Percentiles rank a stretch among this genome's conserved stretches.
phyloP scores from a whole-genome alignment of 2,797 vertebrate species.

The Lophotriccus pileatus region DNA sequence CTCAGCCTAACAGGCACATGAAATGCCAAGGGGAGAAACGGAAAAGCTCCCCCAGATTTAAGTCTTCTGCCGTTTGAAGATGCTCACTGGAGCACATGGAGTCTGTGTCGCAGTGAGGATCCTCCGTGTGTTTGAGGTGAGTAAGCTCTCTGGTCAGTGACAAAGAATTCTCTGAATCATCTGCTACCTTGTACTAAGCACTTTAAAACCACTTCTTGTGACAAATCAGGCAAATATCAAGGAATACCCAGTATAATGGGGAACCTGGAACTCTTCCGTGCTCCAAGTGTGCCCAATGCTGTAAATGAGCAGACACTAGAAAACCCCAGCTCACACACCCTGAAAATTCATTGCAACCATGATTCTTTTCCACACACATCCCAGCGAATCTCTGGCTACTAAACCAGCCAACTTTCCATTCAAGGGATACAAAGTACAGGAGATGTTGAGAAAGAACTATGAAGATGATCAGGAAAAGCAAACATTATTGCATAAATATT shows the following conservation, averaged over 20 bases:
- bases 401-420: background rate
- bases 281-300: fast-evolving
- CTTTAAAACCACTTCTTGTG: background rate
- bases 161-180: slow-evolving; percentile 7
- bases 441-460: background rate
- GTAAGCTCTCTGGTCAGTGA: background rate
- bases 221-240: background rate
- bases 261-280: slow-evolving; percentile 16
- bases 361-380: background rate
- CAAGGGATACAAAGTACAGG: background rate
- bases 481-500: background rate
- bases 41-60: background rate
- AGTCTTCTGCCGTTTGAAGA: background rate
- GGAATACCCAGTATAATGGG: background rate
- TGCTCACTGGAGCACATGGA: background rate
- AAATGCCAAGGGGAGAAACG: background rate
- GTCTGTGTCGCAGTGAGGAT: background rate
- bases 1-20: background rate
- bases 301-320: background rate
- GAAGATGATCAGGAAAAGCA: background rate
- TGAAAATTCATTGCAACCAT: background rate
- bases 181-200: background rate
- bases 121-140: background rate
- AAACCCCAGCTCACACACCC: background rate
- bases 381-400: background rate